Base-by-base conservation (phyloP, 2,888 invertebrate species). In the Sthenelais limicola region DNA sequence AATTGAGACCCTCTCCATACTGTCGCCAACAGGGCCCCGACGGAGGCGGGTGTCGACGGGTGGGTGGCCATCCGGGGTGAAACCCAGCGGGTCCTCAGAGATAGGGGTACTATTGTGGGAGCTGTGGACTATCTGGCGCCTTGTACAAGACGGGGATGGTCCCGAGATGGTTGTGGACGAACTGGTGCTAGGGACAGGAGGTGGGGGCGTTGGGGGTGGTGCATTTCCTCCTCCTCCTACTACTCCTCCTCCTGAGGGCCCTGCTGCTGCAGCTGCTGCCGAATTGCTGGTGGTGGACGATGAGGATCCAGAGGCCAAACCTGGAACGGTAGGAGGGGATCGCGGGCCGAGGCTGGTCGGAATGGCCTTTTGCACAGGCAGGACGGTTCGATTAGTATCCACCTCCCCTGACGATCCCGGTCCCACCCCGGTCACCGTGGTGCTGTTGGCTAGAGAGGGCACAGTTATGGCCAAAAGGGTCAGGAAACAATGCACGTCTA, bases 341-440 rank as follows among this genome's bases (percentile, higher is more conserved):
- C n/a, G 35, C 38, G 62, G 62, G 24, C 35, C 62, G 38, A 62
- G 62, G 38, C 38, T 35, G 24, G 62, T 43, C 3, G 62, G 35
- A 43, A 9, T 43, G 38, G 62, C 62, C 24, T 54, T 54, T 7
- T n/a, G 54, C 7, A n/a, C 24, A 32, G n/a, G 54, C 3, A 30
- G 54, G 7, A 32, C 54, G 30, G 54, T 28, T 32, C 54, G 54
- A 7, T 4, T 9, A 33, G 56, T 56, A 32, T 62, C 62, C 62
- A 38, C 62, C 21, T 62, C 62, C 62, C 62, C 38, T 18, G 35
- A 9, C 24, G n/a, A 12, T n/a, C 38, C 62, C 38, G 62, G 62
- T 15, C 62, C 62, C 62, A 24, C 62, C 62, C 62, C 62, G 38
- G 62, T 38, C 62, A 62, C 62, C 62, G 62, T 62, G 35, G 62